Percentiles rank a stretch among this genome's conserved stretches.
Evolutionary conservation across 2,888 invertebrate genomes (phyloP).

Genomic region (Parochlus steinenii): DNA sequence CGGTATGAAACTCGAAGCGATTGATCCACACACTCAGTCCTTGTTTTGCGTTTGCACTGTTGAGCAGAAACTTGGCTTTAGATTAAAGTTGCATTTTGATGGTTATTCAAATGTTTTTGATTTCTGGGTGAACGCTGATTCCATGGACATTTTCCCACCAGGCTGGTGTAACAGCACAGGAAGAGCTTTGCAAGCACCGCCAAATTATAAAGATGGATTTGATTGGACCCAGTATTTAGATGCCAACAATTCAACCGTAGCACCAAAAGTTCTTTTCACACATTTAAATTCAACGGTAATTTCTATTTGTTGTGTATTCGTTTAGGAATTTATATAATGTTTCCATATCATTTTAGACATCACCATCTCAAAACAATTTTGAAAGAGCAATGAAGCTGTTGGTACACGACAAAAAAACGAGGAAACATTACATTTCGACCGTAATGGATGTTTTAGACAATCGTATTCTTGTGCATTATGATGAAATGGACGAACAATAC

Average conservation of each 20-base stretch:
- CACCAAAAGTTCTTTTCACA: slow-evolving; percentile 60
- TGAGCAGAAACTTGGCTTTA: slow-evolving; percentile 63
- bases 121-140: slow-evolving; percentile 88
- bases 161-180: slow-evolving; percentile 87
- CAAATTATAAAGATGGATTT: slow-evolving; percentile 45
- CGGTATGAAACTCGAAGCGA: slow-evolving; percentile 84
- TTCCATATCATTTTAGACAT: slow-evolving; percentile 3
- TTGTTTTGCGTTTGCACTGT: slow-evolving; percentile 79
- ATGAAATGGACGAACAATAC: slow-evolving; percentile 88
- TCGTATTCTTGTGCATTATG: slow-evolving; percentile 79
- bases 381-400: slow-evolving; percentile 13
- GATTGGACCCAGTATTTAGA: slow-evolving; percentile 74
- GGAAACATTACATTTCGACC: slow-evolving; percentile 72
- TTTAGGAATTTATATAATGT: no score
- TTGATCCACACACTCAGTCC: slow-evolving; percentile 83
- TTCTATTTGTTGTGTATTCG: slow-evolving; percentile 13
- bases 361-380: slow-evolving; percentile 6
- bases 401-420: no score
- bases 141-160: slow-evolving; percentile 77
- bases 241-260: slow-evolving; percentile 54
- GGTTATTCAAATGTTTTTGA: slow-evolving; percentile 78
- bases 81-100: slow-evolving; percentile 80
- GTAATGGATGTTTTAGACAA: slow-evolving; percentile 75
- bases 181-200: slow-evolving; percentile 63
- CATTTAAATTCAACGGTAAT: slow-evolving; percentile 47